Evolutionary conservation across 2,888 invertebrate genomes (phyloP).

Genomic region (Brachycybe producta): DNA sequence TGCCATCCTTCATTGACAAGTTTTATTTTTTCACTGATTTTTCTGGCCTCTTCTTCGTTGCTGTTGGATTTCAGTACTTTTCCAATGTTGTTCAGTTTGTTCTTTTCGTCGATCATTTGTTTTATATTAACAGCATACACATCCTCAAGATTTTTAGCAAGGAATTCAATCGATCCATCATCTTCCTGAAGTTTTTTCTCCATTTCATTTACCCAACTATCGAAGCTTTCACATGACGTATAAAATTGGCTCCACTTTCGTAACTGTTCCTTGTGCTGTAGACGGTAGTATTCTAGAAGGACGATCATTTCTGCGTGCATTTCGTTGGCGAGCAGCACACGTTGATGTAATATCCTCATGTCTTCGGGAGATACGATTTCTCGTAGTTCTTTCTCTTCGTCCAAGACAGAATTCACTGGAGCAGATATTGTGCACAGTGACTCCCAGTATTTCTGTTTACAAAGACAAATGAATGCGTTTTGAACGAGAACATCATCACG

Average conservation of each 20-base stretch:
- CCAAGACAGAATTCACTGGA: slow-evolving; percentile 55
- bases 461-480: slow-evolving; percentile 9
- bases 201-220: slow-evolving; percentile 16
- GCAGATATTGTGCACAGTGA: slow-evolving; percentile 45
- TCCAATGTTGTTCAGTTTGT: slow-evolving; percentile 11
- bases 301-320: slow-evolving; percentile 69
- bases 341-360: slow-evolving; percentile 63
- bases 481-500: not conserved
- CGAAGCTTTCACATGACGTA: slow-evolving; percentile 15
- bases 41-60: slow-evolving; percentile 4
- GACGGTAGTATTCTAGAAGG: slow-evolving; percentile 55
- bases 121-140: slow-evolving; percentile 15
- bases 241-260: slow-evolving; percentile 59
- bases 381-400: slow-evolving; percentile 66
- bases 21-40: slow-evolving; percentile 14
- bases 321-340: slow-evolving; percentile 61
- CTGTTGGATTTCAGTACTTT: slow-evolving; percentile 6
- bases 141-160: slow-evolving; percentile 16
- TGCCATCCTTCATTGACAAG: slow-evolving; percentile 17
- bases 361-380: slow-evolving; percentile 73
- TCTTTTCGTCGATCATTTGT: slow-evolving; percentile 14
- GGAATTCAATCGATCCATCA: slow-evolving; percentile 8
- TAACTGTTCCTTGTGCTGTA: slow-evolving; percentile 58
- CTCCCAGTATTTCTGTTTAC: slow-evolving; percentile 43
- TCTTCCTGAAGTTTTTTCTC: slow-evolving; percentile 5